Evolutionary conservation across 2,113 vertebrate species (phyloP).

Genomic region (Dasypus novemcinctus): DNA sequence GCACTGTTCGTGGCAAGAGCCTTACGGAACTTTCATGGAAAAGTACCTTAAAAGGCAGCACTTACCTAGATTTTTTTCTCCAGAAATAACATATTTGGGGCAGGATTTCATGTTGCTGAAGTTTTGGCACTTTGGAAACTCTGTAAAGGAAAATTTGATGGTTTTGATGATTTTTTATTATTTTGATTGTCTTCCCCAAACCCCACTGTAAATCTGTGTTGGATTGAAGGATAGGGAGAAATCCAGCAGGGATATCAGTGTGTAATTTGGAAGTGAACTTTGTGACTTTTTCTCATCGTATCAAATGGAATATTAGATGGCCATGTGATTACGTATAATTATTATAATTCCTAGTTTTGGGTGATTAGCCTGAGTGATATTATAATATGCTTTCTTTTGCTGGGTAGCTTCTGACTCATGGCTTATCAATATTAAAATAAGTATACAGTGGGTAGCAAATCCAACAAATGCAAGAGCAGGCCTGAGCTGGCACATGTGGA

Average conservation of each 20-base stretch:
- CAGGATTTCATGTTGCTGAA: background rate
- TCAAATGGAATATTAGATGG: background rate
- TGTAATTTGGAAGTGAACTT: background rate
- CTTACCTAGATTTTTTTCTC: background rate
- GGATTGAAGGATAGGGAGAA: background rate
- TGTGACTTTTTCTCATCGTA: background rate
- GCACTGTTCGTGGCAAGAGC: background rate
- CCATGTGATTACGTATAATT: background rate
- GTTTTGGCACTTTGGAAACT: background rate
- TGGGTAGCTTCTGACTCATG: background rate
- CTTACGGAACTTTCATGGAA: background rate
- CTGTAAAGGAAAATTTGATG: background rate
- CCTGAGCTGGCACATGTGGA: rapidly evolving
- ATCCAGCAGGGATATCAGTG: no score
- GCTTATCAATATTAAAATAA: background rate
- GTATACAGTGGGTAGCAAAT: background rate
- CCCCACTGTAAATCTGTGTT: background rate
- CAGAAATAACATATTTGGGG: background rate
- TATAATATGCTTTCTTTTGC: background rate
- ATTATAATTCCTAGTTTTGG: background rate
- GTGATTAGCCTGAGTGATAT: rapidly evolving
- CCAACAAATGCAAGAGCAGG: background rate
- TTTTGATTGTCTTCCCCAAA: background rate
- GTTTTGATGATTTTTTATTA: no score
- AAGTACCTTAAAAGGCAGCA: background rate